phyloP scores from a whole-genome alignment of 2,888 invertebrate species.

The Troides helena region DNA sequence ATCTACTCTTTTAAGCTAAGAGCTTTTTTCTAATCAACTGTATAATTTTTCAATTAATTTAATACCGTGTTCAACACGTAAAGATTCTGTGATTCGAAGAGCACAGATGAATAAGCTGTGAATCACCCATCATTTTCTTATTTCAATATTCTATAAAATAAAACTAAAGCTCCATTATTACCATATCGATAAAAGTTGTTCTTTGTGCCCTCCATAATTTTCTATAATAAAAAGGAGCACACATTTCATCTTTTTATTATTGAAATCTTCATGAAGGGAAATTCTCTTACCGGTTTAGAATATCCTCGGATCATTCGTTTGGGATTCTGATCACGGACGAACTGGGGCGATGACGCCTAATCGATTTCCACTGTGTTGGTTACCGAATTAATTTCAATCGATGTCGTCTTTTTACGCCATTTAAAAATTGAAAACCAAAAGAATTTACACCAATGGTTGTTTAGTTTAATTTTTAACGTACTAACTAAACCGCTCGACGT shows the following conservation, averaged over 20 bases:
- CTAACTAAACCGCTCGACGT: too few relatives aligned
- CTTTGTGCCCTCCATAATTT: neutral
- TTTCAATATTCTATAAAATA: too few relatives aligned
- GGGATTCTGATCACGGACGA: conserved; percentile 17
- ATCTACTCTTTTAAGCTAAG: too few relatives aligned
- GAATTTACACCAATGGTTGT: too few relatives aligned
- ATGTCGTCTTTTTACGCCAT: neutral
- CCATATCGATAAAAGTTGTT: neutral
- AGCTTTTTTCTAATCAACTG: too few relatives aligned
- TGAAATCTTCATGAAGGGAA: neutral
- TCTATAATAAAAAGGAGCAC: neutral
- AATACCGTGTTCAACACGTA: too few relatives aligned
- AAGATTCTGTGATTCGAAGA: too few relatives aligned
- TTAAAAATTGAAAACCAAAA: neutral
- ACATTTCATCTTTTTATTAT: neutral
- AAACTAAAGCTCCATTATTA: too few relatives aligned
- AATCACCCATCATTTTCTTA: too few relatives aligned
- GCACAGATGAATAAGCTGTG: too few relatives aligned
- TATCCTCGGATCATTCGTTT: conserved; percentile 9
- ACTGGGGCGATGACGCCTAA: conserved; percentile 4
- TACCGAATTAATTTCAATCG: conserved; percentile 2
- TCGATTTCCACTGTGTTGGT: conserved; percentile 12
- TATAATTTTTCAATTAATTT: too few relatives aligned
- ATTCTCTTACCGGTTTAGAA: conserved; percentile 10
- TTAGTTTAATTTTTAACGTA: too few relatives aligned